Base-by-base conservation (phyloP, 2,888 invertebrate genomes). In the Polydrusus tereticollis region DNA sequence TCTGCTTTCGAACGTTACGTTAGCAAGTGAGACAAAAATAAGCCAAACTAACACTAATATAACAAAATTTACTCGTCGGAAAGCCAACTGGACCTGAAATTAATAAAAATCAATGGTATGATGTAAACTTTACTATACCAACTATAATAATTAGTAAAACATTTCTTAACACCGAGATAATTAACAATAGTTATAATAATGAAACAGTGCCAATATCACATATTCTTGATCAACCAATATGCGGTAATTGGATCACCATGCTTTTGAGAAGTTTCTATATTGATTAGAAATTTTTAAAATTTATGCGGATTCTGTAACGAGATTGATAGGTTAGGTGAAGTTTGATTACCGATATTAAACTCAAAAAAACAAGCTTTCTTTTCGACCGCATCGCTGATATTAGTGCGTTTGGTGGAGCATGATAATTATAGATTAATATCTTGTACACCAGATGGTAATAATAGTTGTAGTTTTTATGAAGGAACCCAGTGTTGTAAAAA, bases 241-340 rank as follows among this genome's bases (percentile, higher is more conserved):
- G n/a, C n/a, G 5, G 47, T 23, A 47, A 47, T 1, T n/a, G 47
- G 47, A 47, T 23, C 21, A 23, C 0, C 47, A 47, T 20, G 20
- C 23, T 47, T 47, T 21, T 47, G 23, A 47, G n/a, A 21, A 23
- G 21, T 47, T 47, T 47, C 47, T 47, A 47, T n/a, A n/a, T 47
- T n/a, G 47, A 21, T 23, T 47, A 47, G 47, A 47, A 47, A 23
- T 23, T 23, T 47, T 3, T 23, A 10, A 47, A 23, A 47, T 47
- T 47, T 5, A 47, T 47, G n/a, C 21, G 23, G 12, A n/a, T 47
- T 2, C 23, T 12, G 47, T 21, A 47, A 23, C 6, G 7, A 20
- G 20, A 18, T 45, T 45, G 14, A 45, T 45, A 45, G n/a, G 21
- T 47, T 1, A 23, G 5, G 2, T 21, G 47, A 12, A n/a, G 47